Evolutionary conservation across 2,113 vertebrate species (phyloP), one percentile per base, ranked within the genome.

Genomic region (Rhinoderma darwinii): DNA sequence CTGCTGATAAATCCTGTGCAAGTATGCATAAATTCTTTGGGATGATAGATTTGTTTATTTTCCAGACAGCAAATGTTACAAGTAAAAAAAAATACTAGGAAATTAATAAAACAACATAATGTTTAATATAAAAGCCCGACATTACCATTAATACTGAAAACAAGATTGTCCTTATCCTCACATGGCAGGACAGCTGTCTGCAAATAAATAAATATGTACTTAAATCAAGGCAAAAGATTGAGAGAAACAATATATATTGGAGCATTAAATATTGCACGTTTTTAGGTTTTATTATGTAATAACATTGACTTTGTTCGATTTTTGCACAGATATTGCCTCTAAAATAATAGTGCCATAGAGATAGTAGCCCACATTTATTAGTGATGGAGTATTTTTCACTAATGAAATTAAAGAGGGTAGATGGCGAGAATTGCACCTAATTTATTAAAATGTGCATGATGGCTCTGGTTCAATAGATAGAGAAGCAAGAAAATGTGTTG

Each of bases 81-180:
- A 7, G 18, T 56, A 22, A 10, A 10, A 66, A 59, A 1, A 35
- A 15, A 5, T 18, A 12, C 44, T 47, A 1, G 14, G 30, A 32
- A 68, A 35, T 12, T 0, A n/a, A 35, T 15, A 32, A 66, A 66
- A n/a, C n/a, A 32, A 32, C 66, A 70, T 70, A 70, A 35, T 70
- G n/a, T 70, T 35, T 70, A 70, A 70, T 70, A 70, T 70, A 6
- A 7, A 30, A 37, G 30, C 17, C 66, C 2, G 30, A 70, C 32
- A 70, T 37, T 37, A 70, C 5, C 17, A 70, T 70, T 20, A 70
- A 70, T 70, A 8, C 32, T 35, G 9, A 35, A 20, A 70, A 70
- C 18, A 37, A 70, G 66, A 70, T 70, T 70, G 66, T 70, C 17
- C 66, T 70, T 70, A 70, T 70, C 66, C 66, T 70, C 32, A 70